phyloP scores from a whole-genome alignment of 2,888 invertebrate genomes.

The Brenthis hecate region DNA sequence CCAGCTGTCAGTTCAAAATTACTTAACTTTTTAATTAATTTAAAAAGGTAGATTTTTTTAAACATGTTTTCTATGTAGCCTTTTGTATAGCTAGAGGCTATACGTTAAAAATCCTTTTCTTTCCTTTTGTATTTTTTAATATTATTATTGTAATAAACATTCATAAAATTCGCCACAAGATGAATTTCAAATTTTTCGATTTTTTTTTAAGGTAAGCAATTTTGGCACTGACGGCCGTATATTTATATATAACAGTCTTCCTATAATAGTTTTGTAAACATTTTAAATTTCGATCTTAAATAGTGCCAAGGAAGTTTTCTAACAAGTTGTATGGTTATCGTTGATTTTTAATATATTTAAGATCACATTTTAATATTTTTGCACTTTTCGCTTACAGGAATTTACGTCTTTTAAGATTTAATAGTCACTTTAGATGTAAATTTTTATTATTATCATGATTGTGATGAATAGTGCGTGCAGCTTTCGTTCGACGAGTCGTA shows the following conservation, averaged over 20 bases:
- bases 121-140: too few relatives aligned
- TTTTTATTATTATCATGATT: neutral
- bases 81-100: too few relatives aligned
- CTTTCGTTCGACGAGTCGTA: neutral
- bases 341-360: neutral
- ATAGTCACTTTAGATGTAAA: constrained; percentile 24
- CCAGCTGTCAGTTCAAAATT: neutral
- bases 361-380: constrained; percentile 16
- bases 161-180: too few relatives aligned
- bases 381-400: constrained; percentile 11
- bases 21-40: neutral
- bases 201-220: neutral
- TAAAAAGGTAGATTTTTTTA: too few relatives aligned
- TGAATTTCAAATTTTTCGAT: too few relatives aligned
- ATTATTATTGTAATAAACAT: too few relatives aligned
- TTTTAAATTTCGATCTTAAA: constrained; percentile 12
- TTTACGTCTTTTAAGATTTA: constrained; percentile 20
- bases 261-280: constrained; percentile 23
- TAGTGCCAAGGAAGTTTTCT: constrained; percentile 12
- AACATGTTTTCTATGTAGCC: too few relatives aligned
- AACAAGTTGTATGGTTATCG: neutral
- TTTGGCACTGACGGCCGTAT: neutral
- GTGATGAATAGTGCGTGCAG: constrained; percentile 13
- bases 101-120: too few relatives aligned
- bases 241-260: constrained; percentile 15